phyloP scores from a whole-genome alignment of 2,797 vertebrate genomes.

The Leptatherina wallacei region DNA sequence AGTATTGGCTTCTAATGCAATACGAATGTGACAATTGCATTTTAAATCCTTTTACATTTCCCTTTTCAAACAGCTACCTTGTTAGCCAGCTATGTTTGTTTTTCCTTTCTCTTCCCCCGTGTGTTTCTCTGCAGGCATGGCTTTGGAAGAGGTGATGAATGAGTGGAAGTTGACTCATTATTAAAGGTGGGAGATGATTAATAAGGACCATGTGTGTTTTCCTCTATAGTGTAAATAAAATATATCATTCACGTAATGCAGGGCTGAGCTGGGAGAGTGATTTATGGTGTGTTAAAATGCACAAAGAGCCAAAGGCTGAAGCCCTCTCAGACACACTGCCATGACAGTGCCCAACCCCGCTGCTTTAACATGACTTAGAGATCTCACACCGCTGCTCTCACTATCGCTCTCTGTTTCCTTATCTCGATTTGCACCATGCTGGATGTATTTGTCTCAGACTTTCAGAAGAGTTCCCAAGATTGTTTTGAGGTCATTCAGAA shows the following conservation, averaged over 20 bases:
- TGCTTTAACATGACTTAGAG: slow-evolving; percentile 73
- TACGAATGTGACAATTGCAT: slow-evolving; percentile 77
- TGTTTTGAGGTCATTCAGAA: slow-evolving; percentile 76
- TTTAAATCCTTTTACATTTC: slow-evolving; percentile 69
- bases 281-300: slow-evolving; percentile 87
- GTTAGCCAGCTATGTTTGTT: slow-evolving; percentile 82
- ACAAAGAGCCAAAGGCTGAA: slow-evolving; percentile 87
- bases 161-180: slow-evolving; percentile 89
- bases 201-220: slow-evolving; percentile 89
- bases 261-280: slow-evolving; percentile 84
- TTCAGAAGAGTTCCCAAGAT: slow-evolving; percentile 71
- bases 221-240: slow-evolving; percentile 93
- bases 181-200: slow-evolving; percentile 92
- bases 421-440: slow-evolving; percentile 66
- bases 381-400: slow-evolving; percentile 72
- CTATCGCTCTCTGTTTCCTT: slow-evolving; percentile 71
- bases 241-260: slow-evolving; percentile 90
- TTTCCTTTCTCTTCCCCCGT: slow-evolving; percentile 65
- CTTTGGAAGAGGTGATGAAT: slow-evolving; percentile 87
- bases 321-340: slow-evolving; percentile 82
- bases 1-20: slow-evolving; percentile 70
- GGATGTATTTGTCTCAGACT: slow-evolving; percentile 78
- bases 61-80: slow-evolving; percentile 71
- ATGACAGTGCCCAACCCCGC: slow-evolving; percentile 82
- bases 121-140: slow-evolving; percentile 79